Evolutionary conservation across 2,797 vertebrate genomes (phyloP).

Genomic region (Emys orbicularis): DNA sequence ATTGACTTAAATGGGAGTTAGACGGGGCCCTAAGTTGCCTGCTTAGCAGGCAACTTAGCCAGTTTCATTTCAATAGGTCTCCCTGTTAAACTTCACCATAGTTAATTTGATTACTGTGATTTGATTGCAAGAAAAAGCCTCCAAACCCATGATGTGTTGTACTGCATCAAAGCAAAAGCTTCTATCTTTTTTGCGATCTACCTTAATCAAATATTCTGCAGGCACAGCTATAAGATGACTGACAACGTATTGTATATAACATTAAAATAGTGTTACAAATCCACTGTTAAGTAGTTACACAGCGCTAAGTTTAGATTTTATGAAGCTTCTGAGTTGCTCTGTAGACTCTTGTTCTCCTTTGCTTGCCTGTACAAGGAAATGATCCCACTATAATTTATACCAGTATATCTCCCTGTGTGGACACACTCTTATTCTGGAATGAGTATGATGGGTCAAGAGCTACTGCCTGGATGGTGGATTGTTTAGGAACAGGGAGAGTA

Average conservation of each 20-base stretch:
- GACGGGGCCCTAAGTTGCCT: background rate
- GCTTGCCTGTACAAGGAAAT: background rate
- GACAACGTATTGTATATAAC: background rate
- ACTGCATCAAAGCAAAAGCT: background rate
- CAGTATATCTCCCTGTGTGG: background rate
- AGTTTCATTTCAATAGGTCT: background rate
- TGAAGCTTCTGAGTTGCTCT: background rate
- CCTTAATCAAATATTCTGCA: background rate
- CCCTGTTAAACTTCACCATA: background rate
- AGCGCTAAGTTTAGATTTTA: background rate
- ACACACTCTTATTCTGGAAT: background rate
- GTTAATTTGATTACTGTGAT: background rate
- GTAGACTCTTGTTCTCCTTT: background rate
- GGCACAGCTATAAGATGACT: background rate
- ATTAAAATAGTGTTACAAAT: background rate
- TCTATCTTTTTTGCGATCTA: background rate
- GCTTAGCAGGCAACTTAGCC: too few species aligned
- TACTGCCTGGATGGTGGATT: background rate
- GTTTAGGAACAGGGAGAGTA: background rate
- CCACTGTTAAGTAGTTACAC: background rate
- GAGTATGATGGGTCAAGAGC: background rate
- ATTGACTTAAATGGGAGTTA: background rate
- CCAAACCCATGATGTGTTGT: background rate
- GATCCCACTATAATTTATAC: background rate
- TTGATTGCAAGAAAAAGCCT: background rate